Evolutionary conservation across 1,140 invertebrate genomes (phyloP), one percentile per base, ranked within the genome.

Genomic region (Drosophila orosa): DNA sequence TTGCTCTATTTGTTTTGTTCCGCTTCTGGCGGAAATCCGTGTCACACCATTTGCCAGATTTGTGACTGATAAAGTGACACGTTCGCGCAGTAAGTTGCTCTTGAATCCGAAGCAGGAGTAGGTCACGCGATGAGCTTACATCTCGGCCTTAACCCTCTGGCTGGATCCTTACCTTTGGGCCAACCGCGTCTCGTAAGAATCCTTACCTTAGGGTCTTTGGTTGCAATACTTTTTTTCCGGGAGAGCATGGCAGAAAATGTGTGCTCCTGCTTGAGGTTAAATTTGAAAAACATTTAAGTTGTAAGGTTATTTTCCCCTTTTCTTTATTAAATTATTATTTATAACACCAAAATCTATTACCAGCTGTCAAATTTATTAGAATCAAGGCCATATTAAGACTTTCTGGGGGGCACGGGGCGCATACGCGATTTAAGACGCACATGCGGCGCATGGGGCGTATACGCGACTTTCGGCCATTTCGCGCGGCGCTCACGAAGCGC

Each of bases 41-140:
- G 82, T 87, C 78, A 86, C 66, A 80, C 58, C 71, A 76, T 82
- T 86, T 83, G 72, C 63, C 50, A 76, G 62, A 76, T 79, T 79
- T 42, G 31, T 57, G 57, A 50, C 45, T 66, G 75, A 79, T 87
- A 82, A 66, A 82, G 65, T 71, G 56, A 44, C 62, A 65, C 54
- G 54, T 58, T 55, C 17, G 40, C 74, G 31, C 35, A 37, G 33
- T 52, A 55, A 35, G 50, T 57, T 71, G 59, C 68, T 52, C 52
- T 73, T 69, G 55, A 59, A 60, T 59, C 12, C 50, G 31, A 24
- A 24, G 33, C 7, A 24, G 10, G 69, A 79, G 62, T 62, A 60
- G 79, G 78, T 72, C 83, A 83, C 48, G 78, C 78, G 52, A 87
- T 31, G 45, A 35, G 65, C 59, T 67, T 50, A 78, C 85, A 54